phyloP scores from a whole-genome alignment of 2,888 invertebrate genomes.

The Yponomeuta evonymella region DNA sequence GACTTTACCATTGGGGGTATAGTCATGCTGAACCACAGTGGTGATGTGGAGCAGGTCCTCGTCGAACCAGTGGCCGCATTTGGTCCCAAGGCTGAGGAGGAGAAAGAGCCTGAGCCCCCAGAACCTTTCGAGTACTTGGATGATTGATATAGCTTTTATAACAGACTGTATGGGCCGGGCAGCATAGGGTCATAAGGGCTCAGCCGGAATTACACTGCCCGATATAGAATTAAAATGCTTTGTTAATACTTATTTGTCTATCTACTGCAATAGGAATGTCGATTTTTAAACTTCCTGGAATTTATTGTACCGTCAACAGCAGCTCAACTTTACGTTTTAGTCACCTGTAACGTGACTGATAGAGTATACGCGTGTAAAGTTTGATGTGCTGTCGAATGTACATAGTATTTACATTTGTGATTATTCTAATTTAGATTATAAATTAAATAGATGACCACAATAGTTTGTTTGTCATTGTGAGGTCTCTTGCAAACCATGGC shows the following conservation, averaged over 20 bases:
- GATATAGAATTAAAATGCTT: neutral
- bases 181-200: constrained; percentile 17
- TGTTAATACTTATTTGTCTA: neutral
- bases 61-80: constrained; percentile 96
- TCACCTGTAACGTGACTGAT: too few relatives aligned
- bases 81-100: constrained; percentile 94
- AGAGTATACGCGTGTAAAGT: too few relatives aligned
- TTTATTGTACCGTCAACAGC: constrained; percentile 21
- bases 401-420: constrained; percentile 37
- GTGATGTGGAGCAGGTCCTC: constrained; percentile 87
- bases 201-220: constrained; percentile 27
- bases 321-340: too few relatives aligned
- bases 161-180: constrained; percentile 25
- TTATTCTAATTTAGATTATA: constrained; percentile 25
- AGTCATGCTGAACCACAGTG: constrained; percentile 92
- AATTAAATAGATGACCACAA: neutral
- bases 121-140: constrained; percentile 98
- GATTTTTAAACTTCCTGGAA: neutral
- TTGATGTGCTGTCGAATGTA: too few relatives aligned
- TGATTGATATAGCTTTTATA: constrained; percentile 72
- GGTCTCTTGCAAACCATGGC: neutral
- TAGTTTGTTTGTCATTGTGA: neutral
- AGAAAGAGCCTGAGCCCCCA: constrained; percentile 97
- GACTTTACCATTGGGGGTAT: constrained; percentile 97
- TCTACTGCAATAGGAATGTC: neutral